Evolutionary conservation across 2,888 invertebrate genomes (phyloP), one percentile per base, ranked within the genome.

Genomic region (Thymelicus sylvestris): DNA sequence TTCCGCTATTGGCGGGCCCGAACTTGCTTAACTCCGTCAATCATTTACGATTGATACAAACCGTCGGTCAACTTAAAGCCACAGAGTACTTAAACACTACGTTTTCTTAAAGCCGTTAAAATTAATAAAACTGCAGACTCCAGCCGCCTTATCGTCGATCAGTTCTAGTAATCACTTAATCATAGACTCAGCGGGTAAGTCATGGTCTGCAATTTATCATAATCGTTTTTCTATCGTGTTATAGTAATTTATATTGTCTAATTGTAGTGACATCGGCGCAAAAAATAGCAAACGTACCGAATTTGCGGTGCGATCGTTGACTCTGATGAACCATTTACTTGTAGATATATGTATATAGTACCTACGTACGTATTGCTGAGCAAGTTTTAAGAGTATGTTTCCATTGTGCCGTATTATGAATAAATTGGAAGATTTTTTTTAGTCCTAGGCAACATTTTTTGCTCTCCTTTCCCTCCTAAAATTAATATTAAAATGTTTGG

Each of bases 261-360:
- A 74, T 74, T 73, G 60, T 72, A 72, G 65, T 71, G 67, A 74
- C 67, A 69, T 67, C 65, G 71, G 6, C 39, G 73, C 81, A 88
- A 85, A 88, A 90, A 87, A 83, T 76, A 65, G 83, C 84, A 82
- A 71, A 83, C 81, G 84, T 81, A 81, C 87, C 87, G 83, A 90
- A 91, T 87, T 86, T 84, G 84, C 82, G 79, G 84, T 83, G 84
- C 82, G 80, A 86, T 84, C 91, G 81, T 89, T 90, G 89, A 90
- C 90, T 90, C 80, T 77, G 86, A 86, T 89, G 89, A 83, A 87
- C 87, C 88, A 90, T 89, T 89, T 90, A 86, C 82, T 77, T 76
- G 75, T 76, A 78, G 80, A 73, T 76, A 77, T 75, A 73, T 76
- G 77, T 76, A 75, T 76, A 76, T 75, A 76, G 78, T 82, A 81